Conservation (phyloP, 2,888 invertebrate species). For the Scaptomyza caliginosa region DNA sequence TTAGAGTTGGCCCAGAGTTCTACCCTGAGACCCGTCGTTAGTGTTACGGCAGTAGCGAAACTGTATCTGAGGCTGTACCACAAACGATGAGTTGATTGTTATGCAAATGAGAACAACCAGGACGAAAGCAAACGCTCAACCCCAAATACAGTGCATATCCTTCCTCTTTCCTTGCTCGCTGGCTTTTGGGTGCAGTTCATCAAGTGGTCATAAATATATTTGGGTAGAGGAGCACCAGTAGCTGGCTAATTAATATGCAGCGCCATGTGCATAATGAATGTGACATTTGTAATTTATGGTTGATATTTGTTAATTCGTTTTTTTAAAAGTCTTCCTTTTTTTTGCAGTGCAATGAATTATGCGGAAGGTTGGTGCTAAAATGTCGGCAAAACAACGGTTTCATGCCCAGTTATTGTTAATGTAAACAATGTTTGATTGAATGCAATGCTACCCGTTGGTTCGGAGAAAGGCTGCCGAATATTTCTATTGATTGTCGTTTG, state of each 20-base stretch:
- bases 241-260: conserved; percentile 78
- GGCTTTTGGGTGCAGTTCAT: conserved; percentile 73
- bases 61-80: conserved; percentile 63
- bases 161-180: neutral
- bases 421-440: conserved; percentile 71
- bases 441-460: conserved; percentile 13
- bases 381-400: conserved; percentile 81
- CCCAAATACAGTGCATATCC: conserved; percentile 20
- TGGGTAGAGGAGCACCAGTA: conserved; percentile 36
- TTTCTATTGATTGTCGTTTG: conserved; percentile 41
- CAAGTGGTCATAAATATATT: conserved; percentile 77
- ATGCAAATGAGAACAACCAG: conserved; percentile 77
- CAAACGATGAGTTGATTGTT: conserved; percentile 80
- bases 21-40: conserved; percentile 31
- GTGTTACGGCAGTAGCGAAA: conserved; percentile 16
- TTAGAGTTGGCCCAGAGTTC: conserved; percentile 49
- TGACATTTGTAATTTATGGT: conserved; percentile 82
- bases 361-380: conserved; percentile 54
- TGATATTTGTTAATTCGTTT: conserved; percentile 67
- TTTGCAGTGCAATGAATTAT: conserved; percentile 49
- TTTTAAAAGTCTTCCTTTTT: conserved; percentile 14
- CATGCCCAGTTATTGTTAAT: conserved; percentile 81
- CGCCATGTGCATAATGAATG: conserved; percentile 82
- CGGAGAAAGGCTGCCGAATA: conserved; percentile 17
- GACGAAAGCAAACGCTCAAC: conserved; percentile 59